A percentile compares a stretch with the other conserved stretches of the same genome.
These are phyloP conservation scores for Myotis davidii DNA, from an alignment of 2,113 vertebrate species.

Conservation along the genomic window DNA sequence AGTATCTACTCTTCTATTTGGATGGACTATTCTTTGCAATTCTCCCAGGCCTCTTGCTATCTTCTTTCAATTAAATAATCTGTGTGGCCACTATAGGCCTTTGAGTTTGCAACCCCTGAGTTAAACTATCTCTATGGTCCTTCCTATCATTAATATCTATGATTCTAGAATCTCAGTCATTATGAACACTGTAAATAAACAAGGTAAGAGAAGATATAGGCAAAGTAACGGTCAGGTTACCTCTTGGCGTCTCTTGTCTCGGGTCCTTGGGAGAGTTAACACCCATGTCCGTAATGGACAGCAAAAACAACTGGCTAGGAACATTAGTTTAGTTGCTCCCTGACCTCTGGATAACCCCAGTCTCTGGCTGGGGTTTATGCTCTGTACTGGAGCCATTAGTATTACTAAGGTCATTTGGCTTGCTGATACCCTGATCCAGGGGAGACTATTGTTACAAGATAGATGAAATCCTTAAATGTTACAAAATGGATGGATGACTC, in stretches of 20 bases:
- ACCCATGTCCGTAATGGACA: not conserved
- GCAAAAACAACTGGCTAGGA: not conserved
- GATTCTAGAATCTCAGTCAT: not conserved
- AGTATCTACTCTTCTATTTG: not conserved
- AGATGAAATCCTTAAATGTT: not conserved
- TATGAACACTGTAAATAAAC: conserved; percentile 11
- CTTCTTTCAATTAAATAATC: not conserved
- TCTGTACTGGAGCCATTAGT: not conserved
- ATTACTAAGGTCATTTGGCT: not conserved
- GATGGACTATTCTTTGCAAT: not conserved
- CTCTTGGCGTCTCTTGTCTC: not conserved
- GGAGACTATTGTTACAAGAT: not conserved
- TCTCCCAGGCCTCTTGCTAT: not conserved
- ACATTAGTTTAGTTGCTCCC: not conserved
- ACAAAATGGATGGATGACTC: not conserved
- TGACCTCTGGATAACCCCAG: not conserved
- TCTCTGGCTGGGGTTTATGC: not conserved
- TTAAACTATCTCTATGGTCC: not conserved
- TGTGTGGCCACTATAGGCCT: not conserved
- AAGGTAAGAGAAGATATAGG: not conserved
- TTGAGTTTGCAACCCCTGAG: not conserved
- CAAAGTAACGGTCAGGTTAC: not conserved
- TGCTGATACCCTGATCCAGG: not conserved
- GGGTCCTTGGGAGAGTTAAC: not conserved
- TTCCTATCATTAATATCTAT: not conserved